phyloP scores from a whole-genome alignment of 2,888 invertebrate genomes.

The Phalera bucephala region DNA sequence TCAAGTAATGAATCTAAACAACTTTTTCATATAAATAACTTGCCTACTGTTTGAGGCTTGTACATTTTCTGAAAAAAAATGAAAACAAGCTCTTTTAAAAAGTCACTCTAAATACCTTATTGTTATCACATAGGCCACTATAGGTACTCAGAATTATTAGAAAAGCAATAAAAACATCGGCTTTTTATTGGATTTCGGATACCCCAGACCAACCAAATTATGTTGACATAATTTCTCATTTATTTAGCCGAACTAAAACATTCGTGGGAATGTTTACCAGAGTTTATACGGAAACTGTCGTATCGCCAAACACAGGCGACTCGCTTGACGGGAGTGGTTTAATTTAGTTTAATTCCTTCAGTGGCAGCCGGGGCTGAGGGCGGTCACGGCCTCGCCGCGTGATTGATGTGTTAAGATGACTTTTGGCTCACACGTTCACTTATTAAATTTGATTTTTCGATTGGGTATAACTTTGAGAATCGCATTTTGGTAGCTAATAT shows the following conservation, averaged over 20 bases:
- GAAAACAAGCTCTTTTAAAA: too few relatives aligned
- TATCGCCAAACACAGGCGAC: slow-evolving; percentile 1
- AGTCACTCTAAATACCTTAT: too few relatives aligned
- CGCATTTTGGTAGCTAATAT: too few relatives aligned
- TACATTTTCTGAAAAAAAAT: too few relatives aligned
- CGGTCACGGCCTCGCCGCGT: neutral
- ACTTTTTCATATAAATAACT: too few relatives aligned
- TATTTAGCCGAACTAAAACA: neutral
- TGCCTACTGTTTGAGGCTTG: too few relatives aligned
- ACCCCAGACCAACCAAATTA: neutral
- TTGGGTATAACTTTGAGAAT: too few relatives aligned
- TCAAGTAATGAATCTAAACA: too few relatives aligned
- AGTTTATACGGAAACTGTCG: neutral
- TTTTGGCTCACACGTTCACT: slow-evolving; percentile 2
- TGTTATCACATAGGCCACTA: too few relatives aligned
- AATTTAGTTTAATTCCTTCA: slow-evolving; percentile 1
- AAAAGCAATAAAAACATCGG: too few relatives aligned
- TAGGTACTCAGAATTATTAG: too few relatives aligned
- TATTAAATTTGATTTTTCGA: neutral
- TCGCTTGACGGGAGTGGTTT: slow-evolving; percentile 3
- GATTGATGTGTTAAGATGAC: slow-evolving; percentile 2
- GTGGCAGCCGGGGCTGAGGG: neutral
- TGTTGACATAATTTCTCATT: neutral
- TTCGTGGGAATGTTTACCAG: neutral
- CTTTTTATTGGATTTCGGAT: too few relatives aligned